These are phyloP conservation scores for Pelochelys cantorii DNA, from an alignment of 2,797 vertebrate genomes.

Conservation along the genomic window DNA sequence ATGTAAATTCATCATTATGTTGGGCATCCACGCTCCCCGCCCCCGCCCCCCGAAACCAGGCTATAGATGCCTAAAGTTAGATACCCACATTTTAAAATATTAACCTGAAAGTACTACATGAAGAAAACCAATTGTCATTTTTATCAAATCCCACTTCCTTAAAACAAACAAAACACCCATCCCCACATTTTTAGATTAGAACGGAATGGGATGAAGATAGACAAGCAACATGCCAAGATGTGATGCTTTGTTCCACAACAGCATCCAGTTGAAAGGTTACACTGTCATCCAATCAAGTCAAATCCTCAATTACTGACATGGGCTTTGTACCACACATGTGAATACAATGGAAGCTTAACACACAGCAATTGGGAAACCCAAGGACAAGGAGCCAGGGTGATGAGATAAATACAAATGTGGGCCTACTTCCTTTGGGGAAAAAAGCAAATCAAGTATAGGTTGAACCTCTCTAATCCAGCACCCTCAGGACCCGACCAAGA, in stretches of 20 bases:
- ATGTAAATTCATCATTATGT: not conserved
- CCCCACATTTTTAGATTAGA: fast-evolving
- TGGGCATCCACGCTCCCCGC: fast-evolving
- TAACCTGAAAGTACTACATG: not conserved
- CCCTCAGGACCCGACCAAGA: no score
- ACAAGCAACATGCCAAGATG: conserved; percentile 33
- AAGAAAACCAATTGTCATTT: fast-evolving
- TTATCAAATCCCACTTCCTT: not conserved
- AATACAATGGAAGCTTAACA: not conserved
- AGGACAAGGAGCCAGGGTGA: no score
- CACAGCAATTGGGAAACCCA: not conserved
- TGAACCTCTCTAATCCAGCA: no score
- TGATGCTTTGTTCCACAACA: not conserved
- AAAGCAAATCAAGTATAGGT: not conserved
- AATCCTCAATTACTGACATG: not conserved
- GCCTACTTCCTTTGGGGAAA: no score
- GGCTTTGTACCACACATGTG: not conserved
- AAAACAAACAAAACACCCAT: not conserved
- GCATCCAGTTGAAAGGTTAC: conserved; percentile 4
- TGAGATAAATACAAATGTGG: no score
- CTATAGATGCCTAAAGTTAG: not conserved
- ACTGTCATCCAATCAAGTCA: not conserved
- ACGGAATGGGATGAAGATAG: not conserved
- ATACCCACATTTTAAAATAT: not conserved
- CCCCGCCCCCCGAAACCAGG: not conserved